Percentiles rank a stretch among this genome's conserved stretches.
Conservation (phyloP, 1,140 invertebrate species). For the Melitaea cinxia region DNA sequence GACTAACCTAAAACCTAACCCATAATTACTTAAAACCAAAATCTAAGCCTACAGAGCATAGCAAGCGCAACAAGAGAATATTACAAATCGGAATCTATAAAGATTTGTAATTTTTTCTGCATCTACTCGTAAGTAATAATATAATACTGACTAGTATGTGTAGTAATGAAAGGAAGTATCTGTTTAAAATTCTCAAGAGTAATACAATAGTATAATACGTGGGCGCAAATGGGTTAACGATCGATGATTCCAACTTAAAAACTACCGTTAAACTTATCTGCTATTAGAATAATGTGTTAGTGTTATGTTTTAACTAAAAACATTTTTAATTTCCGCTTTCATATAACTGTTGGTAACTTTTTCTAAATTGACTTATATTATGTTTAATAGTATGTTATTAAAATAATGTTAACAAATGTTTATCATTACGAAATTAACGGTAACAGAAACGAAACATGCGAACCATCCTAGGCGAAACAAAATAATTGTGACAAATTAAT, state of each 20-base stretch:
- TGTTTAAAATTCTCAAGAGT: constrained; percentile 28
- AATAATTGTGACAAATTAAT: constrained; percentile 50
- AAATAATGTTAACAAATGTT: too few species aligned
- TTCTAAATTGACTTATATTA: background rate
- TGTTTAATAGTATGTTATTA: background rate
- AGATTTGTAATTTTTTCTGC: too few species aligned
- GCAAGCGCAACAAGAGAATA: too few species aligned
- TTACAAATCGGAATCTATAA: too few species aligned
- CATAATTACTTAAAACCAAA: too few species aligned
- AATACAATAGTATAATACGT: constrained; percentile 9
- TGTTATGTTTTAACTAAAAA: background rate
- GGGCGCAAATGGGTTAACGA: constrained; percentile 35
- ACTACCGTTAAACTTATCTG: constrained; percentile 24
- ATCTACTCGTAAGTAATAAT: too few species aligned
- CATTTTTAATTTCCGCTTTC: background rate
- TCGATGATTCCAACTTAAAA: constrained; percentile 27
- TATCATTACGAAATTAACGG: too few species aligned
- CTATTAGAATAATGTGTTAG: constrained; percentile 3
- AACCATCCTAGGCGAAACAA: constrained; percentile 20
- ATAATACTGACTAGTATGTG: too few species aligned
- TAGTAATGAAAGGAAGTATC: constrained; percentile 2
- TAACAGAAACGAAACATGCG: background rate
- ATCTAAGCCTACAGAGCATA: too few species aligned
- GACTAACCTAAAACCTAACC: too few species aligned
- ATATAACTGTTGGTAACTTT: background rate